phyloP scores from a whole-genome alignment of 2,113 vertebrate genomes.

The Daboia siamensis region DNA sequence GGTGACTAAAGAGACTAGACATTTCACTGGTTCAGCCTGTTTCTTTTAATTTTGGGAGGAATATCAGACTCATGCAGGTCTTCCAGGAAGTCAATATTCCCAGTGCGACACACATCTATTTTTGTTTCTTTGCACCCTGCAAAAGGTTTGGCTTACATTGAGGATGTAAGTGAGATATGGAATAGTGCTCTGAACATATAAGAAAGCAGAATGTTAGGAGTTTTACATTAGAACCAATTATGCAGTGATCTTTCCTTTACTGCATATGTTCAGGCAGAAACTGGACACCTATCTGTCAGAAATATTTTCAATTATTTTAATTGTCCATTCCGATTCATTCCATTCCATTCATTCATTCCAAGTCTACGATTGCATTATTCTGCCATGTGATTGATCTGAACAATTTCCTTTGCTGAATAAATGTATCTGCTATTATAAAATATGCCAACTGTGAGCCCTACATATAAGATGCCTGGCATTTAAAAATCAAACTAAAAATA shows the following conservation, averaged over 20 bases:
- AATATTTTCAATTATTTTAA: background rate
- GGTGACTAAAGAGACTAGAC: background rate
- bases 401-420: background rate
- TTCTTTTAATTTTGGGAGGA: background rate
- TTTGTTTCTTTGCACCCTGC: background rate
- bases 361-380: background rate
- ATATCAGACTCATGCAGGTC: background rate
- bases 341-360: background rate
- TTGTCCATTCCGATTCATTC: background rate
- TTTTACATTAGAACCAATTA: background rate
- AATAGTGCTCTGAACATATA: background rate
- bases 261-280: background rate
- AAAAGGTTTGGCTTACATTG: background rate
- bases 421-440: background rate
- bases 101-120: background rate
- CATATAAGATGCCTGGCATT: background rate
- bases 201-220: background rate
- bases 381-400: background rate
- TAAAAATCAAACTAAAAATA: background rate
- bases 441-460: background rate
- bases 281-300: background rate
- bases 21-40: background rate
- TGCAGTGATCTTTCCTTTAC: background rate
- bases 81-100: background rate
- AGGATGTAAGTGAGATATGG: background rate